Conservation (phyloP, 1,140 invertebrate species). For the Patella vulgata region DNA sequence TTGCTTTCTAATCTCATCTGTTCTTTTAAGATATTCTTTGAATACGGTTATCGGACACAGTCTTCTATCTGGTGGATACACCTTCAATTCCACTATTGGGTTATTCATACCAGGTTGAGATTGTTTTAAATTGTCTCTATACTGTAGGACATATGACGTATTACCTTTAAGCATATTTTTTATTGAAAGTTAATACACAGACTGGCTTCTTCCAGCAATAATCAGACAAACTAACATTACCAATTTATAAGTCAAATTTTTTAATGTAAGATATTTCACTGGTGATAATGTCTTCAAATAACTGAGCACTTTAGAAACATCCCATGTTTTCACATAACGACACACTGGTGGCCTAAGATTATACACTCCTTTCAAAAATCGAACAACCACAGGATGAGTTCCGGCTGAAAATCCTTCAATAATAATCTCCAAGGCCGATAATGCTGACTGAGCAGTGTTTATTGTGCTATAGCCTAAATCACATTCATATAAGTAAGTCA, state of each 20-base stretch:
- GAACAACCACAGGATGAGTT: slow-evolving; percentile 11
- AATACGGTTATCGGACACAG: slow-evolving; percentile 17
- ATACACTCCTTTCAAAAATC: slow-evolving; percentile 26
- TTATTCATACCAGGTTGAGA: slow-evolving; percentile 11
- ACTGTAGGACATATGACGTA: slow-evolving; percentile 6
- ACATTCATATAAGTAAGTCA: slow-evolving; percentile 13
- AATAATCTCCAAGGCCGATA: slow-evolving; percentile 10
- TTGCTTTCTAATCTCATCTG: not conserved
- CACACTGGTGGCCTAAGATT: slow-evolving; percentile 16
- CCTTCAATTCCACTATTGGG: slow-evolving; percentile 2
- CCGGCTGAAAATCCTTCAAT: slow-evolving; percentile 8
- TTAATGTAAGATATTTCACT: slow-evolving; percentile 6
- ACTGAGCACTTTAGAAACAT: slow-evolving; percentile 19
- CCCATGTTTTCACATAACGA: slow-evolving; percentile 15
- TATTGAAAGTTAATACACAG: slow-evolving; percentile 13
- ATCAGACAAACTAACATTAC: slow-evolving; percentile 16
- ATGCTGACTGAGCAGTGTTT: slow-evolving; percentile 23
- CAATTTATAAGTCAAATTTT: slow-evolving; percentile 21
- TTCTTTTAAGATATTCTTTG: slow-evolving; percentile 17
- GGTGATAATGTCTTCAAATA: slow-evolving; percentile 15
- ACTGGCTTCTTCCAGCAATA: slow-evolving; percentile 16
- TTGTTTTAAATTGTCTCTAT: slow-evolving; percentile 15
- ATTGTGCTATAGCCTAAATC: slow-evolving; percentile 23
- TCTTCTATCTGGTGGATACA: slow-evolving; percentile 9
- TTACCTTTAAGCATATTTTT: slow-evolving; percentile 5